phyloP scores from a whole-genome alignment of 2,888 invertebrate genomes.

The Drosophila leonis region DNA sequence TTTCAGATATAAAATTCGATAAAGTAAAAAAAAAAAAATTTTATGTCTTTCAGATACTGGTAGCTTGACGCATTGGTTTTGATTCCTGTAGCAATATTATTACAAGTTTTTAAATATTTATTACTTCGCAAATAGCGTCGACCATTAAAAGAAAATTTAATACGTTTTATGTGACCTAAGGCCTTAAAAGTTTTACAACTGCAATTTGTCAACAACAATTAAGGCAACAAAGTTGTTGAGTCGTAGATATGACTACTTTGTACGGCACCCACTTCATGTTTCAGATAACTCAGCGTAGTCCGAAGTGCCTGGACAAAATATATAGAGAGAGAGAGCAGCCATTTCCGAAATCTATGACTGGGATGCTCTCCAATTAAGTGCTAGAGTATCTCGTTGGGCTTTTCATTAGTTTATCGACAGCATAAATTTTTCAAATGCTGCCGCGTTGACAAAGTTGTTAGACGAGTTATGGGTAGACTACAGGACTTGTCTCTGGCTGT shows the following conservation, averaged over 20 bases:
- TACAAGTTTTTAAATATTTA: background rate
- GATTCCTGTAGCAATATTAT: background rate
- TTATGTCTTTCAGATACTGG: background rate
- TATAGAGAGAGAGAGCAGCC: slow-evolving; percentile 15
- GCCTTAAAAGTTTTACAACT: slow-evolving; percentile 31
- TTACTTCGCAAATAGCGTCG: background rate
- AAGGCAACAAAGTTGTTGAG: slow-evolving; percentile 24
- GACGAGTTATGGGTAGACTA: slow-evolving; percentile 47
- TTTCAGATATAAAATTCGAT: no score
- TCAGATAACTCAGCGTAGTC: slow-evolving; percentile 26
- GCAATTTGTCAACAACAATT: slow-evolving; percentile 24
- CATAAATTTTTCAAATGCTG: slow-evolving; percentile 72
- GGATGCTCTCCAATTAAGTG: slow-evolving; percentile 69
- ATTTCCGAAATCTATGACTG: slow-evolving; percentile 52
- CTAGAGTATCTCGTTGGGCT: slow-evolving; percentile 59
- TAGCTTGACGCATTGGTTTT: background rate
- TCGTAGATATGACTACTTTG: slow-evolving; percentile 34
- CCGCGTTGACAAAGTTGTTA: slow-evolving; percentile 47
- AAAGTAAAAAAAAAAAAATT: background rate
- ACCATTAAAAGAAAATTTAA: slow-evolving; percentile 30
- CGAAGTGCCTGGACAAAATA: slow-evolving; percentile 20
- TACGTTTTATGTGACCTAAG: slow-evolving; percentile 36
- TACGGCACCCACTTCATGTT: slow-evolving; percentile 47
- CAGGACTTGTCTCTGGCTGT: slow-evolving; percentile 39
- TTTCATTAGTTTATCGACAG: slow-evolving; percentile 79